Percentiles rank a stretch among this genome's conserved stretches.
Conservation (phyloP, 2,113 vertebrate species). For the Peromyscus californicus region DNA sequence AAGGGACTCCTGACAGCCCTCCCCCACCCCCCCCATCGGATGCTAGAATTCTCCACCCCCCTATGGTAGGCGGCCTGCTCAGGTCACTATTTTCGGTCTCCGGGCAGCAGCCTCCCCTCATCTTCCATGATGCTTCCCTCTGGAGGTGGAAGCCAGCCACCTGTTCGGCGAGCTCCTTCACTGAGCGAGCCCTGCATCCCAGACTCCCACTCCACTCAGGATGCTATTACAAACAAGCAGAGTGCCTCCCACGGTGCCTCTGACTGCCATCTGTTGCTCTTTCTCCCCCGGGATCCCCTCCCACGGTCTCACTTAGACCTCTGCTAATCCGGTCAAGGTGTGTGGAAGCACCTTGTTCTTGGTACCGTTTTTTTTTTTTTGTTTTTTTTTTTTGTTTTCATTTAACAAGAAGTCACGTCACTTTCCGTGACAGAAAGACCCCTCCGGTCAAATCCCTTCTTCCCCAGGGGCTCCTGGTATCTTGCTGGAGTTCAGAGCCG, state of each 20-base stretch:
- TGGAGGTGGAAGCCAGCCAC: background rate
- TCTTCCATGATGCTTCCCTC: background rate
- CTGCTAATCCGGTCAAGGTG: background rate
- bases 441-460: background rate
- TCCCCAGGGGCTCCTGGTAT: background rate
- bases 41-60: background rate
- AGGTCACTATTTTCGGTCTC: conserved; percentile 47
- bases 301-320: background rate
- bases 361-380: too few species aligned
- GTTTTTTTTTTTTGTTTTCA: too few species aligned
- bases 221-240: background rate
- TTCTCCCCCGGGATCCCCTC: background rate
- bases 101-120: background rate
- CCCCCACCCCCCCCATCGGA: background rate
- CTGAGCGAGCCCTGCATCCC: fast-evolving
- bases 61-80: background rate
- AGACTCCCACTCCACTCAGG: background rate
- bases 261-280: fast-evolving
- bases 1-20: background rate
- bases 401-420: fast-evolving
- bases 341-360: background rate
- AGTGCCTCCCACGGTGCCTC: background rate
- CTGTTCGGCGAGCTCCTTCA: background rate
- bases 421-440: background rate
- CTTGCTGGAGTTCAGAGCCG: background rate